Evolutionary conservation across 1,140 invertebrate genomes (phyloP), one percentile per base, ranked within the genome.

Genomic region (Drosophila nikananu): DNA sequence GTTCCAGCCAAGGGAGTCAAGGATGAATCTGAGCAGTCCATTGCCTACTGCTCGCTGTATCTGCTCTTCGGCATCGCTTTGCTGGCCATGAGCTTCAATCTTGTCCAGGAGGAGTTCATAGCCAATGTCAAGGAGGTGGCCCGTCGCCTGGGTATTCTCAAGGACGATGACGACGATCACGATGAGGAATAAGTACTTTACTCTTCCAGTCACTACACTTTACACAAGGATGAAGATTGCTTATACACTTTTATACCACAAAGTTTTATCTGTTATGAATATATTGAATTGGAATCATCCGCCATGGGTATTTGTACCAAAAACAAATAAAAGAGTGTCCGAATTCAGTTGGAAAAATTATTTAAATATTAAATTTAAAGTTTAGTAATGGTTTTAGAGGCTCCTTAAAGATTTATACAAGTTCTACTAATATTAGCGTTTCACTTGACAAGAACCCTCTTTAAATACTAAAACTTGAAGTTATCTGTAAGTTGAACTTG

Each of bases 31-130:
- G 95, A 96, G 77, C 95, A 96, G 72, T 96, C 97, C 42, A 98
- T 99, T 71, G 97, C 98, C 0, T 95, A 99, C 21, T 98, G 97
- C 87, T 98, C 97, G 0, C 93, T 99, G 49, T 99, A 99, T 94
- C 94, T 99, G 63, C 94, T 99, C 15, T 98, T 98, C 92, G 99
- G 99, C 9, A 99, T 99, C 92, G 98, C 99, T 1, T 94, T 99
- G 32, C 93, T 99, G 58, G 98, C 98, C 23, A 99, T 99, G 99
- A 98, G 98, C 89, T 99, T 99, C 94, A 99, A 99, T 94, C 94
- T 99, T 75, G 98, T 99, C 23, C 97, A 98, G 93, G 97, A 98
- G 91, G 97, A 98, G 92, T 97, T 98, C 6, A 97, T 98, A 74
- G 97, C 95, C 54, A 97, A 97, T 81, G 97, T 98, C 0, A 97